phyloP scores from a whole-genome alignment of 2,797 vertebrate genomes.

The Acanthis flammea region DNA sequence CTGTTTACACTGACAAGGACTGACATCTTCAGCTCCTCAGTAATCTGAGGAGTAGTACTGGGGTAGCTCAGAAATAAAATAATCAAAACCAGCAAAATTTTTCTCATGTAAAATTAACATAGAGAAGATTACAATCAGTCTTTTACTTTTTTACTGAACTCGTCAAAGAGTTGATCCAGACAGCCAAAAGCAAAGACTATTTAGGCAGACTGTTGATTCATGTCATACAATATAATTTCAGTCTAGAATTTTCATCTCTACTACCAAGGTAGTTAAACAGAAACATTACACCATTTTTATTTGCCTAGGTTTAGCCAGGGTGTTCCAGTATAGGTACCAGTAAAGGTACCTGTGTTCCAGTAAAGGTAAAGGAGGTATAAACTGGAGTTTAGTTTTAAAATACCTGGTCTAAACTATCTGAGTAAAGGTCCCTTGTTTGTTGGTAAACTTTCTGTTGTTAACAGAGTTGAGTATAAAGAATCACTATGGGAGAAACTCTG shows the following conservation, averaged over 20 bases:
- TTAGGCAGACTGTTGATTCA: constrained; percentile 63
- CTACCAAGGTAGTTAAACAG: constrained; percentile 75
- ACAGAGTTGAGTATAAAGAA: not conserved
- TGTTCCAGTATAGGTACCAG: not conserved
- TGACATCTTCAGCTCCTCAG: not conserved
- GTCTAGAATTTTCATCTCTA: constrained; percentile 64
- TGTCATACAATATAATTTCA: constrained; percentile 70
- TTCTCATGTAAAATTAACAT: not conserved
- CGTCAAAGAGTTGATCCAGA: constrained; percentile 65
- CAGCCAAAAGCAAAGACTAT: constrained; percentile 40
- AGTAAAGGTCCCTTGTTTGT: not conserved
- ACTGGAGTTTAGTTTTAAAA: not conserved
- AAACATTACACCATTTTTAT: constrained; percentile 62
- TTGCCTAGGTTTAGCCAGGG: constrained; percentile 41
- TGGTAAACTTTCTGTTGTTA: not conserved
- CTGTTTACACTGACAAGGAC: not conserved
- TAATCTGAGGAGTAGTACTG: not conserved
- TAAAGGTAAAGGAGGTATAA: constrained; percentile 24
- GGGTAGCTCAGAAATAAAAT: not conserved
- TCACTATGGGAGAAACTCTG: not conserved
- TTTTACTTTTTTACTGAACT: constrained; percentile 19
- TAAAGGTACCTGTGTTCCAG: not conserved
- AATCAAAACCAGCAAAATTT: not conserved
- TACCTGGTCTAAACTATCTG: not conserved
- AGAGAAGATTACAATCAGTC: not conserved